Evolutionary conservation across 1,140 invertebrate species (phyloP), one percentile per base, ranked within the genome.

Genomic region (Aphaenogaster floridana): DNA sequence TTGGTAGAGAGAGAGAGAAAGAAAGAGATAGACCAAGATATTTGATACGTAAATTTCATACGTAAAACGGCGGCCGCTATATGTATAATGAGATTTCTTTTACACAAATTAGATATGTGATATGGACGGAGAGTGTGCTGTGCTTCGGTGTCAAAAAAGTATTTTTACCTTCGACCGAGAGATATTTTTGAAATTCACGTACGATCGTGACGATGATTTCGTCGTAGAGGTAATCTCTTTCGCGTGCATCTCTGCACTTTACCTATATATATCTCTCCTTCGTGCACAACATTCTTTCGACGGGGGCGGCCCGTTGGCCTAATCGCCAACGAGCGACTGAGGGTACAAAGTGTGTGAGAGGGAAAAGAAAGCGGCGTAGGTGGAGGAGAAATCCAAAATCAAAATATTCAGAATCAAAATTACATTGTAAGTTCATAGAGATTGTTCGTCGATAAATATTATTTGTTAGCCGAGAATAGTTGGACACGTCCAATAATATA

Each of bases 321-420:
- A n/a, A 78, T 76, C 21, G 78, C 83, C 63, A 52, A 74, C 86
- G 64, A 45, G 68, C 57, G 84, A 85, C 52, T 86, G 90, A 91
- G 78, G 90, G 90, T 91, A 91, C 90, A 91, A 91, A 91, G 57
- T 42, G 52, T 79, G 48, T n/a, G 81, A 86, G 13, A 81, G 45
- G 71, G 63, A 36, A 34, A 21, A 42, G 61, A 63, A 68, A 71
- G 34, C 7, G 48, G 64, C 83, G 80, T 85, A n/a, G n/a, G n/a
- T 7, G 66, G 13, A 50, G 78, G 21, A 57, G 68, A 90, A 93
- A 93, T 83, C 86, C 54, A 93, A 92, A 95, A 94, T 93, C 93
- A 94, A 95, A 95, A 94, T 87, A 91, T 93, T 93, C 87, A 95
- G 69, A 95, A 95, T 95, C 95, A 95, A 95, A 95, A 95, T 95